Conservation (phyloP, 2,888 invertebrate species). For the Drosophila silvestris region DNA sequence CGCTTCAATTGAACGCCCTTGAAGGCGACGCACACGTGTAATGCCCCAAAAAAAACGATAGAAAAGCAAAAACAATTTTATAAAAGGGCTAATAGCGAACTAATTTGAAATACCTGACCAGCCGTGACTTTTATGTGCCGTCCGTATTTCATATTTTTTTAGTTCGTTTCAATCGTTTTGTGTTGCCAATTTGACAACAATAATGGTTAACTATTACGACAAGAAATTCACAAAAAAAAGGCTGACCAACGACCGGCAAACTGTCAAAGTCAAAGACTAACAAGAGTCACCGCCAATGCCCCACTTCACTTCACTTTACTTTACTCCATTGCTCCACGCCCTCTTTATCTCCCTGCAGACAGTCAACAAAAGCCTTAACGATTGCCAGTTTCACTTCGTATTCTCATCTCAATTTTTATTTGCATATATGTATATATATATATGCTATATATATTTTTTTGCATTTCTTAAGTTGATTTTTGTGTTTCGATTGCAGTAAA, state of each 20-base stretch:
- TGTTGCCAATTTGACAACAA: constrained; percentile 41
- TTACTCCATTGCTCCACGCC: neutral
- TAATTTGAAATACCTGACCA: constrained; percentile 48
- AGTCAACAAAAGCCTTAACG: constrained; percentile 38
- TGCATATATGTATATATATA: neutral
- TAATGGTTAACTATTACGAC: constrained; percentile 21
- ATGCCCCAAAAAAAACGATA: constrained; percentile 43
- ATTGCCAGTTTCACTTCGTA: constrained; percentile 35
- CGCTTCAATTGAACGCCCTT: constrained; percentile 34
- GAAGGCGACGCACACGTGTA: constrained; percentile 63
- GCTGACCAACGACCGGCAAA: constrained; percentile 30
- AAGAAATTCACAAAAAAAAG: constrained; percentile 4
- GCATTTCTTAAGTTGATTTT: constrained; percentile 40
- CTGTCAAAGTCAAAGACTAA: constrained; percentile 70
- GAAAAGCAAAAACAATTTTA: constrained; percentile 24
- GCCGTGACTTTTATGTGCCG: constrained; percentile 38
- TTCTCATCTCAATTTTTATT: constrained; percentile 31
- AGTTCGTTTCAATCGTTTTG: constrained; percentile 5
- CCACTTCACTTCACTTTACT: constrained; percentile 23
- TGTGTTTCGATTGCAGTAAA: constrained; percentile 23
- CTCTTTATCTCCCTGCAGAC: neutral
- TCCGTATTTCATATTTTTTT: constrained; percentile 18
- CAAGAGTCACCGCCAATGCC: constrained; percentile 37
- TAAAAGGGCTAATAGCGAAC: constrained; percentile 59
- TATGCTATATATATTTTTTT: constrained; percentile 19